Evolutionary conservation across 1,140 invertebrate species (phyloP).

Genomic region (Geopemphigus sp.): DNA sequence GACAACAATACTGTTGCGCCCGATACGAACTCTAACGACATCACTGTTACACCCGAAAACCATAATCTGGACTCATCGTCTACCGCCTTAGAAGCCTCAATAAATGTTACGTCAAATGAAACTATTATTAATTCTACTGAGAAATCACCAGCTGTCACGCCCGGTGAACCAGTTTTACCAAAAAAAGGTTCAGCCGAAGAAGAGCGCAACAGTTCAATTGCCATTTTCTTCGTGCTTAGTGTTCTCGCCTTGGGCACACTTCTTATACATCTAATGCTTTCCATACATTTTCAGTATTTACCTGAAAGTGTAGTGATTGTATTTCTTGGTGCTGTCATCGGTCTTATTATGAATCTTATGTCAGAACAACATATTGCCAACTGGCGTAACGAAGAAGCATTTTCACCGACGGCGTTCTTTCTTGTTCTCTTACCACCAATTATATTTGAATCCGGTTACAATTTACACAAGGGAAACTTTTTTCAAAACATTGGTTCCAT

Average conservation of each 20-base stretch:
- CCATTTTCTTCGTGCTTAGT: conserved; percentile 93
- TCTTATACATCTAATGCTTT: conserved; percentile 89
- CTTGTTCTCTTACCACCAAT: conserved; percentile 95
- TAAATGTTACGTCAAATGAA: background rate
- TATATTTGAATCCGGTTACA: conserved; percentile 98
- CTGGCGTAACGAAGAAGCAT: conserved; percentile 94
- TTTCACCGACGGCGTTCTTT: conserved; percentile 96
- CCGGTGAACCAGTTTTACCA: conserved; percentile 67
- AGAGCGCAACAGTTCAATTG: conserved; percentile 93
- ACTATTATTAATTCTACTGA: conserved; percentile 46
- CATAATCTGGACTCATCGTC: background rate
- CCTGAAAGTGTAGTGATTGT: conserved; percentile 98
- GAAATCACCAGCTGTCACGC: conserved; percentile 54
- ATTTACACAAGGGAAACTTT: conserved; percentile 97
- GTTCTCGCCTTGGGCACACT: conserved; percentile 90
- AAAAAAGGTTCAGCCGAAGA: conserved; percentile 87
- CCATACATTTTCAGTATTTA: conserved; percentile 93
- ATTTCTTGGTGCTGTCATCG: conserved; percentile 88
- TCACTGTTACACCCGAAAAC: background rate
- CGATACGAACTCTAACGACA: no score
- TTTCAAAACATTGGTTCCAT: conserved; percentile 97
- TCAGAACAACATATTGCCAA: conserved; percentile 86
- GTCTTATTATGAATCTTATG: conserved; percentile 85
- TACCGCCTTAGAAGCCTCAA: background rate
- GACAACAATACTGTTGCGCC: background rate